Evolutionary conservation across 2,797 vertebrate genomes (phyloP), one percentile per base, ranked within the genome.

Genomic region (Sebastes steindachneri): DNA sequence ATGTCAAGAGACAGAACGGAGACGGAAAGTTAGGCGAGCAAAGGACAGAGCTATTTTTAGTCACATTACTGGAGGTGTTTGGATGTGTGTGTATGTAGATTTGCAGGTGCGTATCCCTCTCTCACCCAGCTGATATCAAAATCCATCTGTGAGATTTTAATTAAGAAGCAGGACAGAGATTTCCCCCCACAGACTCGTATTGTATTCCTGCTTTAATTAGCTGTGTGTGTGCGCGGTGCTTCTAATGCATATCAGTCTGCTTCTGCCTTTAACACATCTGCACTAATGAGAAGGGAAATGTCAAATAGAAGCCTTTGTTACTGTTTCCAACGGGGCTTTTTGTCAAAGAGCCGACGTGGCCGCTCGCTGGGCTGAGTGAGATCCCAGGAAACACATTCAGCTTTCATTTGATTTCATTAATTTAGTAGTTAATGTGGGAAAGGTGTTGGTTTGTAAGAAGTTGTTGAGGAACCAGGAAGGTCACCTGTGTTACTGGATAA

Each of bases 1-100:
- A 93, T 93, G 91, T 92, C 89, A 92, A 63, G 75, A 83, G 73
- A 80, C 79, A 80, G 70, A 64, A 54, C 2, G 31, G 51, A 73
- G 68, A 80, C 4, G 8, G 28, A 76, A 84, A 80, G 74, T 86
- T 74, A 28, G 73, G 29, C 29, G 26, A 80, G 75, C 68, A 84
- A 88, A 88, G 84, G 86, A 90, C 67, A 67, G 29, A 14, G 60
- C 82, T 87, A 85, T 83, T 82, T 78, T 77, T 77, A 71, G 74
- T 58, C 19, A n/a, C 19, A 14, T 23, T 4, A 58, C 26, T 68
- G 15, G 28, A 74, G 75, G 12, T 60, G 68, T 25, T 21, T 19
- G n/a, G 55, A 28, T 59, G 62, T 54, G 14, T 76, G 66, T 31
- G 25, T 14, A 19, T 35, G 60, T 28, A 19, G 21, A 28, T 71